These are phyloP conservation scores for Eurois occulta DNA, from an alignment of 2,888 invertebrate genomes.

Conservation along the genomic window DNA sequence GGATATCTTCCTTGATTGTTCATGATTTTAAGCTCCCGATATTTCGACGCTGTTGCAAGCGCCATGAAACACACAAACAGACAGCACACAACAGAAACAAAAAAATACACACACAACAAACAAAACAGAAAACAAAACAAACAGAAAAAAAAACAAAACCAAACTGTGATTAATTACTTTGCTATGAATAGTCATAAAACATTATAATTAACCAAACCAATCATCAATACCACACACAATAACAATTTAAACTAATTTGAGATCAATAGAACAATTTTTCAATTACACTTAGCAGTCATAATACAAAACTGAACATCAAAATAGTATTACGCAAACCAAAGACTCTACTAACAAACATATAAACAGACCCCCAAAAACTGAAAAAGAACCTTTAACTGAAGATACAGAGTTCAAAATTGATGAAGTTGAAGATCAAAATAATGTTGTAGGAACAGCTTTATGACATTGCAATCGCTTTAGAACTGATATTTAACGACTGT, in stretches of 20 bases:
- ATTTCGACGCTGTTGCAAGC: no score
- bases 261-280: conserved; percentile 65
- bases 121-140: no score
- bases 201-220: background rate
- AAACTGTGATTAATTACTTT: no score
- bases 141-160: no score
- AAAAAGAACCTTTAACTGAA: conserved; percentile 70
- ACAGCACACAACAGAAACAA: no score
- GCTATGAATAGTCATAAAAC: background rate
- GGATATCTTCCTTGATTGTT: no score
- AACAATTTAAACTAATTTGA: conserved; percentile 29
- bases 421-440: conserved; percentile 62
- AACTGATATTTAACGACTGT: conserved; percentile 87
- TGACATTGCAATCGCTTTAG: conserved; percentile 85
- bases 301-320: conserved; percentile 76
- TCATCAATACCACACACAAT: conserved; percentile 5
- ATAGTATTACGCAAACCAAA: conserved; percentile 80
- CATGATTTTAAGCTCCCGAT: no score
- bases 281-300: conserved; percentile 70
- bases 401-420: conserved; percentile 65
- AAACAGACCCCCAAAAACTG: conserved; percentile 41
- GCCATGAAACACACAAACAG: no score
- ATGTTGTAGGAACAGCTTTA: conserved; percentile 80
- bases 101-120: no score
- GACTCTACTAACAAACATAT: conserved; percentile 68